These are phyloP conservation scores for Chironomus tepperi DNA, from an alignment of 1,140 invertebrate species.

Conservation along the genomic window DNA sequence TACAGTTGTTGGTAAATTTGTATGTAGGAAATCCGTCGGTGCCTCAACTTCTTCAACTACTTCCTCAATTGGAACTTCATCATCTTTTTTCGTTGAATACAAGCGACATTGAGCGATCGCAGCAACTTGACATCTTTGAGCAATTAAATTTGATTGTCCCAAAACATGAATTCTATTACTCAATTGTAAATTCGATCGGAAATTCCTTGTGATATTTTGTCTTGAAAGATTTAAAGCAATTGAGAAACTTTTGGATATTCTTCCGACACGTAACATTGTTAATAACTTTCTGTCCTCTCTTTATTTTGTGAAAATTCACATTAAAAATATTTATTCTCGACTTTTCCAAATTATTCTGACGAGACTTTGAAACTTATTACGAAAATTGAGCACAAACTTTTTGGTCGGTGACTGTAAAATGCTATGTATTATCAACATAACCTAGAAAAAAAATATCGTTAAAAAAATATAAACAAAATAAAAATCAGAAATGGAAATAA, in stretches of 20 bases:
- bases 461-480: background rate
- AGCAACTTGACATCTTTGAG: background rate
- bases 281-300: background rate
- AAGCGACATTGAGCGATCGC: background rate
- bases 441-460: background rate
- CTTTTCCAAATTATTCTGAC: background rate
- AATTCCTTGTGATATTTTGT: background rate
- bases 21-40: conserved; percentile 30
- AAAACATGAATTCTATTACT: background rate
- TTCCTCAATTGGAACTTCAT: background rate
- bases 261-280: background rate
- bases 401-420: background rate
- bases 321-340: background rate
- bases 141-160: background rate
- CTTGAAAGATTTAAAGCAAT: background rate
- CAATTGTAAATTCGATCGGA: background rate
- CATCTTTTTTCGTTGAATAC: background rate
- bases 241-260: background rate
- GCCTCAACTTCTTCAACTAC: background rate
- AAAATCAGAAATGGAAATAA: background rate
- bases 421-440: background rate
- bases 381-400: background rate
- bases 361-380: background rate
- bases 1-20: conserved; percentile 73
- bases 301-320: background rate